Percentiles rank a stretch among this genome's conserved stretches.
These are phyloP conservation scores for Helicolenus hilgendorfi DNA, from an alignment of 2,797 vertebrate species.

Conservation along the genomic window DNA sequence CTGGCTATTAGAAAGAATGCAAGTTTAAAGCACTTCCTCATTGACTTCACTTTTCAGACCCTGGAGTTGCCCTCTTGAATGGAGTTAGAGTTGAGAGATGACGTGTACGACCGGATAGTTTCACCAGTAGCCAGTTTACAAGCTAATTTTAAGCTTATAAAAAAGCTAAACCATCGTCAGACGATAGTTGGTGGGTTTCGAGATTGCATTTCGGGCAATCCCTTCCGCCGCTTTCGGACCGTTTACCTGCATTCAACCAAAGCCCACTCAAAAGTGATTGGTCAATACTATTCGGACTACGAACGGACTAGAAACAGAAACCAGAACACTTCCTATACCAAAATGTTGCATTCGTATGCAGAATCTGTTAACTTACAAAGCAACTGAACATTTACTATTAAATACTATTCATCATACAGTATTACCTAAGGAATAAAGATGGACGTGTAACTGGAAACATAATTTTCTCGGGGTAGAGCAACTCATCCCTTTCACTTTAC, in stretches of 20 bases:
- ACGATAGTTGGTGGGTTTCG: background rate
- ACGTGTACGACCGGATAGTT: background rate
- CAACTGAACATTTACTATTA: background rate
- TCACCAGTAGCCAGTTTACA: background rate
- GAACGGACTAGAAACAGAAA: too few species aligned
- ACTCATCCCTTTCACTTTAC: slow-evolving; percentile 3
- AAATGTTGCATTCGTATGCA: background rate
- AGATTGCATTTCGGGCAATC: background rate
- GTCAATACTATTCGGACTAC: background rate
- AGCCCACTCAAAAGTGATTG: background rate
- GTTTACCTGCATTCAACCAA: background rate
- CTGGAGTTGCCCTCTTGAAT: too few species aligned
- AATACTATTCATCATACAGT: background rate
- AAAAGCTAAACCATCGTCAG: too few species aligned
- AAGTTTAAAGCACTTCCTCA: too few species aligned
- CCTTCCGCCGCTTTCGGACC: background rate
- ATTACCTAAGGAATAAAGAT: background rate
- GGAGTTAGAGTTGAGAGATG: background rate
- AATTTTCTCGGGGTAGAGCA: background rate
- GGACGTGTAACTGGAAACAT: background rate
- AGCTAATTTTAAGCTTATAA: background rate
- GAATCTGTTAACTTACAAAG: background rate
- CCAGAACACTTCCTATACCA: background rate
- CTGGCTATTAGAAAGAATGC: too few species aligned
- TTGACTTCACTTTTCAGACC: too few species aligned